Evolutionary conservation across 1,140 invertebrate genomes (phyloP).

Genomic region (Propsilocerus akamusi): DNA sequence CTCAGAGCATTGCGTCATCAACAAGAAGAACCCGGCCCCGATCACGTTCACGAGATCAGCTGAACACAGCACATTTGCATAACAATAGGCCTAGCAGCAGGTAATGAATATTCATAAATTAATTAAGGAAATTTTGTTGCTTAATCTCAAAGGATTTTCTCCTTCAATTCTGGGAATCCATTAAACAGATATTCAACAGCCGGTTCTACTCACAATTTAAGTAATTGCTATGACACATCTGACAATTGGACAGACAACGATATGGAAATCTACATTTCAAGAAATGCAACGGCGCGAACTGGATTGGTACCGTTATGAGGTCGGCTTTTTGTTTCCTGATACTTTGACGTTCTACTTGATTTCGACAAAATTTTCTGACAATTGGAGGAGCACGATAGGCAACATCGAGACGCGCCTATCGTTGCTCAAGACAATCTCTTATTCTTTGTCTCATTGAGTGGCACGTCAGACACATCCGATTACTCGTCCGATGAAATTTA

Average conservation of each 20-base stretch:
- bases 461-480: not conserved
- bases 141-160: not conserved
- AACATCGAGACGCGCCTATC: not conserved
- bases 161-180: slow-evolving; percentile 10
- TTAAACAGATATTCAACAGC: slow-evolving; percentile 39
- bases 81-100: slow-evolving; percentile 34
- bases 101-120: slow-evolving; percentile 15
- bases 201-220: slow-evolving; percentile 58
- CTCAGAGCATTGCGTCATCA: slow-evolving; percentile 33
- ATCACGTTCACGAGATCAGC: slow-evolving; percentile 35
- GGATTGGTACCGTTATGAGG: slow-evolving; percentile 65
- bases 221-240: slow-evolving; percentile 69
- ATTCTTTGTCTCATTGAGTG: not conserved
- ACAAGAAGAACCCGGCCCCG: slow-evolving; percentile 44
- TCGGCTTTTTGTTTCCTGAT: slow-evolving; percentile 22
- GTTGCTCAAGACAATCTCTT: not conserved
- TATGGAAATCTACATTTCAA: slow-evolving; percentile 86
- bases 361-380: slow-evolving; percentile 24
- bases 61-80: slow-evolving; percentile 23
- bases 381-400: not conserved
- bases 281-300: slow-evolving; percentile 70
- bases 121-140: not conserved
- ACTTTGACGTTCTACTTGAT: slow-evolving; percentile 26
- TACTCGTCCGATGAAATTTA: not conserved
- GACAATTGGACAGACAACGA: slow-evolving; percentile 92